phyloP scores from a whole-genome alignment of 2,888 invertebrate genomes.

The Portevinia maculata region DNA sequence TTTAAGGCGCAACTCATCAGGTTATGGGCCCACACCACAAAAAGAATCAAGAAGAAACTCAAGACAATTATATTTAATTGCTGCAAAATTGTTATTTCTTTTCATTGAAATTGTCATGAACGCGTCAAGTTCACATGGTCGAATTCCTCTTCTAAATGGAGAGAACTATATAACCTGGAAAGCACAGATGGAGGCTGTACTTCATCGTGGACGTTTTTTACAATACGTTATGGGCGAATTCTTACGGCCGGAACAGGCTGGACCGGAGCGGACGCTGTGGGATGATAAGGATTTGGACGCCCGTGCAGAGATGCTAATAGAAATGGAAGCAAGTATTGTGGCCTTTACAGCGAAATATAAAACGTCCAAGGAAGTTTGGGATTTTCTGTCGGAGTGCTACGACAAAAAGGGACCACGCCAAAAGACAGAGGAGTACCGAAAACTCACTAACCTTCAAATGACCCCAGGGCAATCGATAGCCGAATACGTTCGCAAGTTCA shows the following conservation, averaged over 20 bases:
- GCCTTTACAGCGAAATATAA: slow-evolving; percentile 27
- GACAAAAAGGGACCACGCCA: slow-evolving; percentile 26
- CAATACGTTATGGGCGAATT: too few relatives aligned
- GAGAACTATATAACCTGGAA: slow-evolving; percentile 29
- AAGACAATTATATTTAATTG: too few relatives aligned
- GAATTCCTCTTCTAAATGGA: too few relatives aligned
- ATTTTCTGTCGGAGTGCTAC: slow-evolving; percentile 35
- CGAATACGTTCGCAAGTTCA: slow-evolving; percentile 26
- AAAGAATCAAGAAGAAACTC: too few relatives aligned
- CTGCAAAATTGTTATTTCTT: too few relatives aligned
- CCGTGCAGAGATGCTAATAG: slow-evolving; percentile 15
- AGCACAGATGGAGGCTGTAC: slow-evolving; percentile 33
- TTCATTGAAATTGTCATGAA: too few relatives aligned
- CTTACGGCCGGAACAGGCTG: neutral
- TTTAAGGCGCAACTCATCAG: too few relatives aligned
- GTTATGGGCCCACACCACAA: too few relatives aligned
- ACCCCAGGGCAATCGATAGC: neutral
- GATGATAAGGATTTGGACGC: slow-evolving; percentile 48
- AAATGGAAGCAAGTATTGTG: slow-evolving; percentile 41
- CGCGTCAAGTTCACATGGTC: too few relatives aligned
- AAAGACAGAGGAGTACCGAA: too few relatives aligned
- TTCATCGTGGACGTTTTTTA: too few relatives aligned
- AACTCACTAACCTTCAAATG: too few relatives aligned
- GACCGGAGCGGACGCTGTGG: slow-evolving; percentile 5
- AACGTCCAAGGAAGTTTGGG: slow-evolving; percentile 59